Base-by-base conservation (phyloP, 2,797 vertebrate genomes). In the Propithecus deckenii region DNA sequence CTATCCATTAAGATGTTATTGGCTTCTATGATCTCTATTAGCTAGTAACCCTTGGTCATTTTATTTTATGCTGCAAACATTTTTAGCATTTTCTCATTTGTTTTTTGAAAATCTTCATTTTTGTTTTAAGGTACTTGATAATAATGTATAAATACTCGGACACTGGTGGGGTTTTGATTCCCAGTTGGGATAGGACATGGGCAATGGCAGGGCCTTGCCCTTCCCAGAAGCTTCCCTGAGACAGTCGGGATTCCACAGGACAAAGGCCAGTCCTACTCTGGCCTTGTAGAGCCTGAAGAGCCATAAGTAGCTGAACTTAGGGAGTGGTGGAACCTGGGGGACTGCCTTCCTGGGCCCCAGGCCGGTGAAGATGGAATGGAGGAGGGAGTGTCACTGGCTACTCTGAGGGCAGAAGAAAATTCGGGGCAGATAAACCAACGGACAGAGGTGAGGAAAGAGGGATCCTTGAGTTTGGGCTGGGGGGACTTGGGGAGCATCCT, bases 51-150 rank as follows among this genome's bases (percentile, higher is more conserved):
- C 14, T 93, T 83, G 22, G 23, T 30, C 38, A 65, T 95, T 86
- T 84, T 67, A 76, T 72, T 80, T 50, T 80, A 41, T 18, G 18
- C n/a, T 79, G n/a, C 22, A 46, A 38, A 11, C 81, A 61, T 63
- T 84, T 80, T 86, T 43, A 10, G 22, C 43, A 43, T 91, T 59
- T 87, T 59, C 79, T 41, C 5, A 7, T 67, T 85, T 85, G 50
- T 65, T 75, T 93, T 89, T 41, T 52, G 63, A 75, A 65, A 89
- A n/a, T 7, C 7, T 81, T 80, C 65, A 69, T 75, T 95, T 96
- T 28, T 4, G 17, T 67, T 95, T 76, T 75, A 67, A 87, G 63
- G 43, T 69, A 48, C 13, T 57, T 79, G 57, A 20, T 71, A 10
- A 48, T 74, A 52, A 59, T 72, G 20, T 88, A 17, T 17, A 48